Evolutionary conservation across 2,113 vertebrate genomes (phyloP).

Genomic region (Psammodynastes pulverulentus): DNA sequence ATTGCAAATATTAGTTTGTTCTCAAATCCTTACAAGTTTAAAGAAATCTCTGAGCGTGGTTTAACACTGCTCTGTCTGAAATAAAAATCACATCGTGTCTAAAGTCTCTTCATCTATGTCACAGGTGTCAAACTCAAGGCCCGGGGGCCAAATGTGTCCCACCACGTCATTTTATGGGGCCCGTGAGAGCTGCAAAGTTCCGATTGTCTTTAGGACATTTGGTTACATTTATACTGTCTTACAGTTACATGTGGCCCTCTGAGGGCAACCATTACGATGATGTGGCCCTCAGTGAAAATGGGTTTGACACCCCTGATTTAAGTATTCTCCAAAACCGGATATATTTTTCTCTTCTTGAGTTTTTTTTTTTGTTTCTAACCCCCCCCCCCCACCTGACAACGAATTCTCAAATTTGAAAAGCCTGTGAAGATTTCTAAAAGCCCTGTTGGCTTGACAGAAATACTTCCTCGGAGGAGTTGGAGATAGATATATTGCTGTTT

Average conservation of each 20-base stretch:
- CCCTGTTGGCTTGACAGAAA: background rate
- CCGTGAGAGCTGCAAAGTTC: no score
- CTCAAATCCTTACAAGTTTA: background rate
- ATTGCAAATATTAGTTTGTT: background rate
- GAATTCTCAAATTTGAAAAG: background rate
- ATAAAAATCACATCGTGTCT: background rate
- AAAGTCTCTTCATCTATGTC: background rate
- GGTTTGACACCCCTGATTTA: no score
- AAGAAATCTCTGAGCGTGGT: background rate
- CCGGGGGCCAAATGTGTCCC: no score
- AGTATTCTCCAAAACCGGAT: background rate
- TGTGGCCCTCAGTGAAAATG: no score
- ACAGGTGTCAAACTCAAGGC: no score
- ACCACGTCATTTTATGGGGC: no score
- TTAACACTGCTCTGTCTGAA: background rate
- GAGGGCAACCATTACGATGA: no score
- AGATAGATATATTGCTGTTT: background rate
- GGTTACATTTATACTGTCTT: no score
- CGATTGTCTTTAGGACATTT: no score
- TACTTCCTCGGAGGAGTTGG: background rate
- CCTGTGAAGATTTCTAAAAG: background rate
- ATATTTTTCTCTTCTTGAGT: background rate
- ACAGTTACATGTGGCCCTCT: no score
- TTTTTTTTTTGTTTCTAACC: background rate
- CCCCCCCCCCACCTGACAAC: background rate